Conservation (phyloP, 2,113 vertebrate genomes). For the Dipodomys merriami region DNA sequence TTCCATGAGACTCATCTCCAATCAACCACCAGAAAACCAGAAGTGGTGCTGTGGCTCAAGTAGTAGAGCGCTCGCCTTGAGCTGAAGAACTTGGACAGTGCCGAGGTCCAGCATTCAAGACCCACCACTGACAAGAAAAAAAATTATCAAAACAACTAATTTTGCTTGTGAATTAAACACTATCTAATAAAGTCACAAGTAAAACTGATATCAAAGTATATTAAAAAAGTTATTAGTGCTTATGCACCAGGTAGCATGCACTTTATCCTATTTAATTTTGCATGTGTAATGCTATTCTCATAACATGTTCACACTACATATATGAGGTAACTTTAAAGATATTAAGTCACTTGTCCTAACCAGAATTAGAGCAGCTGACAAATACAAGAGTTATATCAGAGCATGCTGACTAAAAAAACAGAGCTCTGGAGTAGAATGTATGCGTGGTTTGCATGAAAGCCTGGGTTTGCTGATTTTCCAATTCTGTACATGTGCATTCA, state of each 20-base stretch:
- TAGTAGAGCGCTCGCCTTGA: no score
- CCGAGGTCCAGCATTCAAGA: no score
- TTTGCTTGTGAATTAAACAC: not conserved
- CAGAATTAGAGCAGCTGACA: conserved; percentile 20
- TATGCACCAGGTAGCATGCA: not conserved
- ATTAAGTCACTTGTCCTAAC: not conserved
- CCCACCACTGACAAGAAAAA: not conserved
- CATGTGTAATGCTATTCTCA: not conserved
- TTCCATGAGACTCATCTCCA: no score
- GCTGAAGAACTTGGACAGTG: no score
- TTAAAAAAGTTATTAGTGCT: not conserved
- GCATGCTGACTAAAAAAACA: not conserved
- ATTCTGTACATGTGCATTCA: no score
- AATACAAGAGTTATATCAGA: not conserved
- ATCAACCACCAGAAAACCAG: no score
- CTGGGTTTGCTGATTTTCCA: not conserved
- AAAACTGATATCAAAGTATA: conserved; percentile 5
- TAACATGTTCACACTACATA: not conserved
- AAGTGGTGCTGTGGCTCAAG: no score
- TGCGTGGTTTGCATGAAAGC: not conserved
- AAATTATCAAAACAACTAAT: not conserved
- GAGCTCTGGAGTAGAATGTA: not conserved
- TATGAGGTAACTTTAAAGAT: not conserved
- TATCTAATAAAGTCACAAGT: not conserved
- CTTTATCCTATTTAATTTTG: not conserved